These are phyloP conservation scores for Cherax destructor DNA, from an alignment of 1,140 invertebrate species.

Conservation along the genomic window DNA sequence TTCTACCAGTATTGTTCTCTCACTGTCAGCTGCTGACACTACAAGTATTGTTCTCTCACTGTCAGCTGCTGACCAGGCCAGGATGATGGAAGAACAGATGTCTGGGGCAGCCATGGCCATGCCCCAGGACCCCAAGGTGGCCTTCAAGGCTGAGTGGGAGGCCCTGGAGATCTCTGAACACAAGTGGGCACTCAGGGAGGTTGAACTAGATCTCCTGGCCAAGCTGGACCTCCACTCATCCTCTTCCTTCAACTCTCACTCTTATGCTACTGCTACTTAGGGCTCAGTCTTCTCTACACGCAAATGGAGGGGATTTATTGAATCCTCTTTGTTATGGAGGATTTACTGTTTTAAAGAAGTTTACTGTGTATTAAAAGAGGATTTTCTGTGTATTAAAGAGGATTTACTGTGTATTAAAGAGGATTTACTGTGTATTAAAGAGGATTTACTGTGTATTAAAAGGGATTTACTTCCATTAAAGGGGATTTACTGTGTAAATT, in stretches of 20 bases:
- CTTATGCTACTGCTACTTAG: slow-evolving; percentile 21
- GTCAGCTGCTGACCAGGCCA: slow-evolving; percentile 93
- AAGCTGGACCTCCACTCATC: slow-evolving; percentile 52
- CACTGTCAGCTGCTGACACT: neutral
- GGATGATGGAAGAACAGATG: slow-evolving; percentile 98
- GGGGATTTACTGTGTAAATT: no score
- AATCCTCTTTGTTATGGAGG: no score
- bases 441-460: no score
- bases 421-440: no score
- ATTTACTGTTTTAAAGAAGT: no score
- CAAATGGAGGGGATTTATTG: no score
- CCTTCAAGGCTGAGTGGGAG: slow-evolving; percentile 99
- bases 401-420: no score
- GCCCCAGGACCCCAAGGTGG: slow-evolving; percentile 97
- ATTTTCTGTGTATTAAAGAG: no score
- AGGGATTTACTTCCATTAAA: no score
- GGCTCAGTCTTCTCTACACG: neutral
- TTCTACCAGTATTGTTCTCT: neutral
- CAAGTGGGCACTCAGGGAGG: slow-evolving; percentile 85
- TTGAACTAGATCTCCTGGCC: slow-evolving; percentile 65
- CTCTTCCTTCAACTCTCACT: slow-evolving; percentile 13
- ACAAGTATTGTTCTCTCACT: slow-evolving; percentile 52
- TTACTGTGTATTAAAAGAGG: no score
- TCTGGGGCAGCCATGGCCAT: slow-evolving; percentile 97
- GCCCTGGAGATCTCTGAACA: slow-evolving; percentile 97